Evolutionary conservation across 2,888 invertebrate genomes (phyloP).

Genomic region (Dioctria linearis): DNA sequence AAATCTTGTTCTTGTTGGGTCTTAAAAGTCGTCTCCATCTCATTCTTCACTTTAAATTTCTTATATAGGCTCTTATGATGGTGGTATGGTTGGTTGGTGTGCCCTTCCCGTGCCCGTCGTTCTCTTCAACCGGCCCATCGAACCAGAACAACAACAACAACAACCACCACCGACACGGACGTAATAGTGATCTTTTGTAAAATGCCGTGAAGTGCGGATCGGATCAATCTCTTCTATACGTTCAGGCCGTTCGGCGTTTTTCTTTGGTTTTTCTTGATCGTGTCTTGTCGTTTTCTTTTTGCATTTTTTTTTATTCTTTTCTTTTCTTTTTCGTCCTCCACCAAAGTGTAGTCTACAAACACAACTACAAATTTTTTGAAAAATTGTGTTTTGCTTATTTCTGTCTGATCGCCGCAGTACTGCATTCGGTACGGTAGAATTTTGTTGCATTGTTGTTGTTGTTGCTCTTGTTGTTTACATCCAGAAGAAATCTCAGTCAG

Average conservation of each 20-base stretch:
- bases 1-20: constrained; percentile 40
- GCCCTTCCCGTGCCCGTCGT: neutral
- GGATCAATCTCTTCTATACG: constrained; percentile 36
- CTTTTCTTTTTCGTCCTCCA: too few species aligned
- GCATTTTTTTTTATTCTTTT: neutral
- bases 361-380: too few species aligned
- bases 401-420: too few species aligned
- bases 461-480: too few species aligned
- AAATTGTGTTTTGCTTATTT: too few species aligned
- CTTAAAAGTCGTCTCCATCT: constrained; percentile 8
- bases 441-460: too few species aligned
- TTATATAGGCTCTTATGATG: too few species aligned
- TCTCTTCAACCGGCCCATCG: constrained; percentile 24
- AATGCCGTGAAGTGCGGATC: constrained; percentile 47
- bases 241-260: constrained; percentile 20
- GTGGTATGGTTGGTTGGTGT: neutral
- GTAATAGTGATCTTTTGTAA: constrained; percentile 42
- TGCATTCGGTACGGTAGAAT: too few species aligned
- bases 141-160: too few species aligned
- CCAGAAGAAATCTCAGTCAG: neutral
- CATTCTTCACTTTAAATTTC: neutral
- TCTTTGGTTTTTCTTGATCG: constrained; percentile 24
- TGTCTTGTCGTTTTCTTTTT: constrained; percentile 20
- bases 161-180: neutral
- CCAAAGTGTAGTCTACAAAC: neutral